phyloP scores from a whole-genome alignment of 1,140 invertebrate species.

The Rhopalosiphum padi region DNA sequence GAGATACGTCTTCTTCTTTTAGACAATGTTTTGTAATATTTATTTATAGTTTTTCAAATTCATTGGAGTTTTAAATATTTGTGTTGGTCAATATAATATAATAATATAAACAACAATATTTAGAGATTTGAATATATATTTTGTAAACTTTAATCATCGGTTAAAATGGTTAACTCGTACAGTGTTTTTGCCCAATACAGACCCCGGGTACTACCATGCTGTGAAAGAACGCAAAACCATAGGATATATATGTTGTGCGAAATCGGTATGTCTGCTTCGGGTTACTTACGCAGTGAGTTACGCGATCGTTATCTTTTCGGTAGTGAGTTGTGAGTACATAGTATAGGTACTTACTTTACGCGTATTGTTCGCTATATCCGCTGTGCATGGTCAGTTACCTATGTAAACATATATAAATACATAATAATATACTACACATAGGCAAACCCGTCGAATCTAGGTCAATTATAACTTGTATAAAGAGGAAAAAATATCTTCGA shows the following conservation, averaged over 20 bases:
- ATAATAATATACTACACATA: not conserved
- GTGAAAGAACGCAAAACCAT: not conserved
- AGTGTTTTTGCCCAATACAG: not conserved
- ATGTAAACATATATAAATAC: not conserved
- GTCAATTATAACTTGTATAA: not conserved
- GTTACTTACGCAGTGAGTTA: not conserved
- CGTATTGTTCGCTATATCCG: not conserved
- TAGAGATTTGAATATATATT: not conserved
- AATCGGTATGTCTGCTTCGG: not conserved
- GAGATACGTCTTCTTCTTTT: not conserved
- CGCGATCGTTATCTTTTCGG: not conserved
- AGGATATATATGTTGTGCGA: not conserved
- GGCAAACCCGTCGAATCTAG: not conserved
- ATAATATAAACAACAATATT: not conserved
- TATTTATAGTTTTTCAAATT: not conserved
- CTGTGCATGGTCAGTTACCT: not conserved
- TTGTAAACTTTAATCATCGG: not conserved
- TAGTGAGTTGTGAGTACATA: not conserved
- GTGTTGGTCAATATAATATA: not conserved
- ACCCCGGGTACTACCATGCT: not conserved
- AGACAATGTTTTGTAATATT: not conserved
- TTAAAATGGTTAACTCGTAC: not conserved
- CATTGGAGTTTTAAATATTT: too few relatives aligned
- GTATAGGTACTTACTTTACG: not conserved
- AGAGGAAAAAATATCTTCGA: not conserved